Base-by-base conservation (phyloP, 2,113 vertebrate species). In the Oryzias woworae region DNA sequence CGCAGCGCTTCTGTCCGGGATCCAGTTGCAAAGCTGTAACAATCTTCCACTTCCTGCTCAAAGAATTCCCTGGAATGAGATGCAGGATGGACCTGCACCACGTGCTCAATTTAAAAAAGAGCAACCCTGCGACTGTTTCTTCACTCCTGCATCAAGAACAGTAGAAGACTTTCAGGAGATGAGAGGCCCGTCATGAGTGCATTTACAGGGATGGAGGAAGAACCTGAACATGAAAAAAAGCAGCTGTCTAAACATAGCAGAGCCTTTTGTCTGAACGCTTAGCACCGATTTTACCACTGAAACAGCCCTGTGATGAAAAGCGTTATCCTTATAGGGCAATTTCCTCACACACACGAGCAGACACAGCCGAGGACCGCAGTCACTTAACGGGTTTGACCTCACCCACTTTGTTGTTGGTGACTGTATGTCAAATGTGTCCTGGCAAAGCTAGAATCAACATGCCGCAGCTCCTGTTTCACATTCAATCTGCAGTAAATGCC, bases 191-290 rank as follows among this genome's bases (percentile, higher is more conserved):
- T n/a, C 7, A 8, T 57, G 65, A 50, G 17, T 71, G 66, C 68
- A 57, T 75, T 86, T 66, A 71, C 57, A 63, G 69, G 36, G 47
- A 65, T n/a, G 53, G 50, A 61, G 58, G 28, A 45, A 54, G 64
- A 53, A 31, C 3, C 49, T 62, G 62, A 67, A 63, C 46, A 71
- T 53, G 57, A 64, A 64, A 64, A 69, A 62, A 71, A 53, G 56
- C 68, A n/a, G 4, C 2, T 13, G 28, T 70, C 70, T 68, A 85
- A 83, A 86, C 86, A 83, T 69, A 83, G 78, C 69, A 8, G 58
- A 57, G 68, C 60, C 48, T 54, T 80, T 69, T 73, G 76, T 82
- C 79, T 66, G 41, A 75, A 71, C 74, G 60, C 51, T 69, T 31
- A 72, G 41, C 73, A 51, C 69, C 66, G 68, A 59, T 82, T 78